Evolutionary conservation across 1,140 invertebrate genomes (phyloP), one percentile per base, ranked within the genome.

Genomic region (Adoxophyes honmai): DNA sequence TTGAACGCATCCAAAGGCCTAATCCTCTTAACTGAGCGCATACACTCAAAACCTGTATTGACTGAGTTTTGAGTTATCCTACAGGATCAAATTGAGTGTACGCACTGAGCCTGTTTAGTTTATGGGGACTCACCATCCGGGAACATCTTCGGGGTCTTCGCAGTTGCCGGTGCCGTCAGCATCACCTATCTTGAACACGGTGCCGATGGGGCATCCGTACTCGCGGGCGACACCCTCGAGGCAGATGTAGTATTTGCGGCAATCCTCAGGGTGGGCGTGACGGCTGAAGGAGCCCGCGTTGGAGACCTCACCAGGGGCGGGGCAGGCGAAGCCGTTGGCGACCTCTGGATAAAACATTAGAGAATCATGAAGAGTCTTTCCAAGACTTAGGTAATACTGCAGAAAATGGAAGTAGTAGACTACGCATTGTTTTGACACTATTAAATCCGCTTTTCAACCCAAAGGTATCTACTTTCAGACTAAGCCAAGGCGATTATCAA

Each of bases 231-330:
- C 94, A 60, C 95, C 95, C 81, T 97, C 96, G 42, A 98, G 86
- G 81, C 96, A 98, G 89, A 97, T 96, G 91, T 96, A 98, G 89
- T 98, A 98, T 83, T 98, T 97, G 70, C 97, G 93, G 92, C 97
- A 98, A 85, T 98, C 97, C 58, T 97, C 96, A 48, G 96, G 96
- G 89, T 98, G 97, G 60, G 96, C 96, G 89, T 98, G 97, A 83
- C 97, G 93, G 54, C 96, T 97, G 93, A 98, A 98, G 44, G 96
- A 95, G 60, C 96, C 97, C 62, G 94, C 91, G 66, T 94, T 94
- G 65, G 93, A 92, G 21, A 95, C 90, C 90, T 96, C 95, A 76
- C 94, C 93, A 62, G 94, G 91, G 62, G 94, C 93, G 35, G 97
- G 96, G 89, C 97, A 98, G 58, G 92, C 86, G 92, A 98, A 98